These are phyloP conservation scores for Magallana gigas DNA, from an alignment of 1,140 invertebrate genomes.

Conservation along the genomic window DNA sequence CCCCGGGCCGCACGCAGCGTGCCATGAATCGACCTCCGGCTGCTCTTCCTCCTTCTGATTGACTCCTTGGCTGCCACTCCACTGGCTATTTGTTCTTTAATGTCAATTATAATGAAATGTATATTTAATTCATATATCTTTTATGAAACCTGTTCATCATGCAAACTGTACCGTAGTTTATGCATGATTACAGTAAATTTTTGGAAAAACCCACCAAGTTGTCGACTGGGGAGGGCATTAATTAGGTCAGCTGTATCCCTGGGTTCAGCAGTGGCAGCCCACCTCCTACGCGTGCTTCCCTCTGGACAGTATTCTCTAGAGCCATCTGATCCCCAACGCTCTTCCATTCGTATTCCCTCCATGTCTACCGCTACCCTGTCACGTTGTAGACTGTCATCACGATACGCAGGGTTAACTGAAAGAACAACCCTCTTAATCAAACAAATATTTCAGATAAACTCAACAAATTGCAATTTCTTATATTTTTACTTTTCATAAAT, in stretches of 20 bases:
- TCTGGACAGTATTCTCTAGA: conserved; percentile 7
- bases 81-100: conserved; percentile 57
- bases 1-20: conserved; percentile 47
- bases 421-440: background rate
- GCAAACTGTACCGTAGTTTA: too few relatives aligned
- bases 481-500: too few relatives aligned
- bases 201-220: conserved; percentile 56
- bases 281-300: conserved; percentile 37
- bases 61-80: conserved; percentile 47
- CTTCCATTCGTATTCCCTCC: conserved; percentile 26
- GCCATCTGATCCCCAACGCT: conserved; percentile 46
- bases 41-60: conserved; percentile 47
- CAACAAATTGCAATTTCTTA: too few relatives aligned
- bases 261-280: conserved; percentile 56
- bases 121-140: background rate
- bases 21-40: conserved; percentile 53
- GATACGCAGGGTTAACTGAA: conserved; percentile 64
- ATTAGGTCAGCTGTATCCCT: conserved; percentile 62
- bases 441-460: background rate
- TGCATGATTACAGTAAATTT: too few relatives aligned
- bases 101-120: background rate
- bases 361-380: conserved; percentile 44
- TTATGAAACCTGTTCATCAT: too few relatives aligned
- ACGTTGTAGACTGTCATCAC: conserved; percentile 40
- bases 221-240: conserved; percentile 67